Evolutionary conservation across 2,888 invertebrate species (phyloP), one percentile per base, ranked within the genome.

Genomic region (Amiota mariae): DNA sequence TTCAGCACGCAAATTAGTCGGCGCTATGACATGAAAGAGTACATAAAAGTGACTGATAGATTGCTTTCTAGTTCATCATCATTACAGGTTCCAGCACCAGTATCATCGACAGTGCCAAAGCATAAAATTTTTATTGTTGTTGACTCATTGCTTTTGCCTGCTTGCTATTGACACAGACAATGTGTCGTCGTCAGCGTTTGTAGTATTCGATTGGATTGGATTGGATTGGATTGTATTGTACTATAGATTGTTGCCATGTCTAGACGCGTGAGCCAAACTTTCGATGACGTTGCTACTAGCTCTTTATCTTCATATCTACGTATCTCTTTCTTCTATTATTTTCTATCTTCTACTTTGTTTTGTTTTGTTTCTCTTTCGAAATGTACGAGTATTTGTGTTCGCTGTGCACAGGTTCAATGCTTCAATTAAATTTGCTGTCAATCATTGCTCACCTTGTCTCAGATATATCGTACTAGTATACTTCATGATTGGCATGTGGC

Each of bases 361-460:
- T 1, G 1, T n/a, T n/a, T 24, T 24, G 24, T 36, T 36, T 36
- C 3, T n/a, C 8, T 57, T 3, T 57, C n/a, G 6, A 18, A 15
- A 15, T 18, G n/a, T 57, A 15, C 9, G 2, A 1, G n/a, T 9
- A 15, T 57, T 2, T 57, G 57, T 10, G 9, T 59, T n/a, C 12
- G 10, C 2, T 20, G 59, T 15, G 36, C 63, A 36, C 36, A 63
- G 46, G 46, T 63, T 63, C 63, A 63, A 63, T 63, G 46, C 63
- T 63, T 15, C 63, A 63, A 63, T 63, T 63, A 63, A 63, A 63
- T 63, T 24, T 46, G 18, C 46, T 63, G 63, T 63, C 63, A 63
- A 63, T 63, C 63, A 63, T 63, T 24, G 63, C 46, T 63, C 36
- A 63, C 63, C 63, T 63, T 24, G 36, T 63, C 36, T 11, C 63